Conservation (phyloP, 2,888 invertebrate species). For the Spilosoma lubricipeda region DNA sequence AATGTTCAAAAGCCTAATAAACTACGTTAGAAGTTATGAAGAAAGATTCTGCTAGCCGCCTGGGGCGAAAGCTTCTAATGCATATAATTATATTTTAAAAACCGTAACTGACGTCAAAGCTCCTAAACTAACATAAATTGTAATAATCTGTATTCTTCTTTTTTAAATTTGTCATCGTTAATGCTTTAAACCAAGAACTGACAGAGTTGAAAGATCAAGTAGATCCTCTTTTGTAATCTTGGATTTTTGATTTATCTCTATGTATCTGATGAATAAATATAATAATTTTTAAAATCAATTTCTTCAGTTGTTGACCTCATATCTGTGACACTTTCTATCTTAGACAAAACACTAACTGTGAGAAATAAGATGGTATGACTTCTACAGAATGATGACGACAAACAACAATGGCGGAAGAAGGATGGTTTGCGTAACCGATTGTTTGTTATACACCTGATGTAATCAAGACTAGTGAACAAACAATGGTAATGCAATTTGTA, state of each 20-base stretch:
- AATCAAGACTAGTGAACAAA: slow-evolving; percentile 8
- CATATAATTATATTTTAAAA: not conserved
- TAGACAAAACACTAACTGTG: not conserved
- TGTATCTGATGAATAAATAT: not conserved
- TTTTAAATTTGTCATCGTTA: not conserved
- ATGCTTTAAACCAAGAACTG: not conserved
- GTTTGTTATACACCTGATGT: slow-evolving; percentile 14
- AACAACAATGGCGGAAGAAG: slow-evolving; percentile 26
- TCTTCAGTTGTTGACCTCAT: not conserved
- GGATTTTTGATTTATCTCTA: not conserved
- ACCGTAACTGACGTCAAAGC: not conserved
- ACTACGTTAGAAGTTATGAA: not conserved
- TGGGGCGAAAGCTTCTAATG: not conserved
- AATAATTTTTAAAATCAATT: not conserved
- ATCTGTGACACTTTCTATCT: slow-evolving; percentile 7
- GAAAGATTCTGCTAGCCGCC: not conserved
- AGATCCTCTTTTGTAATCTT: not conserved
- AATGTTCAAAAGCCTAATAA: not conserved
- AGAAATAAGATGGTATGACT: not conserved
- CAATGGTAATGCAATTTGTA: slow-evolving; percentile 10
- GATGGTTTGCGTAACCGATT: slow-evolving; percentile 13
- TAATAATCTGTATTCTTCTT: not conserved
- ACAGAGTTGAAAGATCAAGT: not conserved
- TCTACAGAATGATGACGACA: slow-evolving; percentile 4
- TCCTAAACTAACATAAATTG: not conserved